A percentile compares a stretch with the other conserved stretches of the same genome.
Evolutionary conservation across 2,888 invertebrate genomes (phyloP).

Genomic region (Folsomia manolachei): DNA sequence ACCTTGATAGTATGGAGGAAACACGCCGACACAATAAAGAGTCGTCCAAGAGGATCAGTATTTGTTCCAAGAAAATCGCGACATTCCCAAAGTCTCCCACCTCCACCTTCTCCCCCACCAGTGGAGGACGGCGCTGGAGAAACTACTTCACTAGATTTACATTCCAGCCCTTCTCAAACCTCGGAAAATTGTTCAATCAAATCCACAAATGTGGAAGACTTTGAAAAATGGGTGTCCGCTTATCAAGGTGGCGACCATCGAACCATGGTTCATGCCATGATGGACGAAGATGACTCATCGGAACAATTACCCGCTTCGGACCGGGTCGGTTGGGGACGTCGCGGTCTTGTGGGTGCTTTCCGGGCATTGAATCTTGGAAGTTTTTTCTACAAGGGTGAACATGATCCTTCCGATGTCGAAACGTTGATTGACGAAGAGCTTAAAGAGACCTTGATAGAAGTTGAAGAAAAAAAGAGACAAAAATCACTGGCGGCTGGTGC

Average conservation of each 20-base stretch:
- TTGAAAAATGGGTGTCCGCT: slow-evolving; percentile 34
- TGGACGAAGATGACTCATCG: background rate
- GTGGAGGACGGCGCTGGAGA: background rate
- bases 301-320: background rate
- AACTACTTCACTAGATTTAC: background rate
- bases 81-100: background rate
- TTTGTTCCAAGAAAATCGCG: slow-evolving; percentile 27
- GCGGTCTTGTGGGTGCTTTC: slow-evolving; percentile 26
- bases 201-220: slow-evolving; percentile 33
- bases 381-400: slow-evolving; percentile 27
- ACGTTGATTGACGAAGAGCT: slow-evolving; percentile 32
- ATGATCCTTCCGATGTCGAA: slow-evolving; percentile 25
- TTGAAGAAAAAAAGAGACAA: background rate
- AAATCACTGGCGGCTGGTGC: background rate
- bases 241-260: background rate
- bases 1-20: slow-evolving; percentile 42
- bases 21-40: background rate
- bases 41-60: slow-evolving; percentile 7
- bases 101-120: background rate
- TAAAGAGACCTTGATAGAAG: background rate
- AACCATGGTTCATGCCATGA: background rate
- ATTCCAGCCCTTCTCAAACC: background rate
- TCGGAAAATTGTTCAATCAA: slow-evolving; percentile 35
- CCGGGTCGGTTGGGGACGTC: slow-evolving; percentile 17
- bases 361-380: slow-evolving; percentile 24